A percentile compares a stretch with the other conserved stretches of the same genome.
These are phyloP conservation scores for Chymomyza procnemis DNA, from an alignment of 2,888 invertebrate species.

Conservation along the genomic window DNA sequence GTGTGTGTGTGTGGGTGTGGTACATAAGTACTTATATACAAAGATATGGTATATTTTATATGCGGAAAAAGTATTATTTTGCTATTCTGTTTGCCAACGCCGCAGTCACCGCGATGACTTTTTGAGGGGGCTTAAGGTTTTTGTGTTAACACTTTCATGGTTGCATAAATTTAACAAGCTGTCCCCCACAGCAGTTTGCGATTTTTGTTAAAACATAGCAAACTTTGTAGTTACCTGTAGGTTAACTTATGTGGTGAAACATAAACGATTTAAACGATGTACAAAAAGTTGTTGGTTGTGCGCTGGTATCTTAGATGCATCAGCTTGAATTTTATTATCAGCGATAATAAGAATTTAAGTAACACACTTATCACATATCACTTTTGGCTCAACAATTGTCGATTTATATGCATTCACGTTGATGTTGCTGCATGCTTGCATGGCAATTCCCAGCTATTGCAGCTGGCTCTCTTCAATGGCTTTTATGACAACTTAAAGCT, in stretches of 20 bases:
- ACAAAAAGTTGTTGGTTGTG: no score
- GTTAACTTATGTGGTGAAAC: no score
- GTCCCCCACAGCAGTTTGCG: neutral
- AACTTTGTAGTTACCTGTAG: neutral
- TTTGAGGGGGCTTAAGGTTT: conserved; percentile 21
- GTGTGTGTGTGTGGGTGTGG: neutral
- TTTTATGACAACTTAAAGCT: neutral
- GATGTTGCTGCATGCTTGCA: conserved; percentile 1
- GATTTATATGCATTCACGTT: no score
- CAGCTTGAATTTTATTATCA: no score
- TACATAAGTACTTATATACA: neutral
- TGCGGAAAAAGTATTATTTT: neutral
- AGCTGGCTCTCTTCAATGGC: neutral
- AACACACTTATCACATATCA: neutral
- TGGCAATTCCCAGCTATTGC: neutral
- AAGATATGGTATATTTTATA: neutral
- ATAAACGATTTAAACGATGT: no score
- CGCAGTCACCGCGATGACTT: conserved; percentile 4
- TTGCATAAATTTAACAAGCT: neutral
- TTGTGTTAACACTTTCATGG: conserved; percentile 10
- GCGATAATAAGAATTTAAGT: no score
- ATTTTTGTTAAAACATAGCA: neutral
- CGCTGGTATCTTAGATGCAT: no score
- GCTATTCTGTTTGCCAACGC: conserved; percentile 7
- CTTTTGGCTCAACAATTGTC: neutral